A percentile compares a stretch with the other conserved stretches of the same genome.
phyloP scores from a whole-genome alignment of 2,113 vertebrate species.

The human (Homo sapiens) region GRCh38 chr18:27446001-27446500 shows the following conservation, averaged over 20 bases:
- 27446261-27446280: background rate
- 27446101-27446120: background rate
- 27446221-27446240: background rate
- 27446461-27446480: no score
- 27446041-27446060: background rate
- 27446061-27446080: background rate
- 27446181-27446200: background rate
- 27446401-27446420: background rate
- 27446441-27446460: no score
- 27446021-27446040: background rate
- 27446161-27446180: background rate
- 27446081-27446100: background rate
- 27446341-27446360: background rate
- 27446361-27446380: background rate
- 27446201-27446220: background rate
- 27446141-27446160: background rate
- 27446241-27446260: background rate
- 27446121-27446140: background rate
- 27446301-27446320: background rate
- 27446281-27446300: background rate
- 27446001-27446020: background rate
- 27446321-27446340: background rate
- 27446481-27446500: no score
- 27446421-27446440: background rate
- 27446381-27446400: background rate